These are phyloP conservation scores for Callyntrura sp. DNA, from an alignment of 2,888 invertebrate species.

Conservation along the genomic window DNA sequence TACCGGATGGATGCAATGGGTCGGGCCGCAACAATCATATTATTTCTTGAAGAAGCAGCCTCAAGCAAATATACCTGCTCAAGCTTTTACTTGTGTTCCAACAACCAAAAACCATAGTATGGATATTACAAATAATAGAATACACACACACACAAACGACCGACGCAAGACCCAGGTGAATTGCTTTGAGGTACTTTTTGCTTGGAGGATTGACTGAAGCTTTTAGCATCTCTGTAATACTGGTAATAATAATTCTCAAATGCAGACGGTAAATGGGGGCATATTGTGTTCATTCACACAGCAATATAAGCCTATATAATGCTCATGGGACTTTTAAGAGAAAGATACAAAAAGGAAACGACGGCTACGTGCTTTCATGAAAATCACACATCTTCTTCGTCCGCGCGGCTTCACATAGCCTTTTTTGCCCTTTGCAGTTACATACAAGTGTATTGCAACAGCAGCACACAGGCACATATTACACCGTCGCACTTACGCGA, in stretches of 20 bases:
- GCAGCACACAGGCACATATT: background rate
- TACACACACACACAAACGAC: slow-evolving; percentile 10
- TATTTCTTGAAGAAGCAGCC: slow-evolving; percentile 56
- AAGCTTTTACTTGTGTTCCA: slow-evolving; percentile 58
- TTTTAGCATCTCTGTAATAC: slow-evolving; percentile 74
- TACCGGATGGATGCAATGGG: slow-evolving; percentile 70
- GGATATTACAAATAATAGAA: slow-evolving; percentile 19
- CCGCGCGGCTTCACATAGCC: background rate
- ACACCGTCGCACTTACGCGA: background rate
- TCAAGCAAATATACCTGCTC: slow-evolving; percentile 29
- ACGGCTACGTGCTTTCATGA: slow-evolving; percentile 65
- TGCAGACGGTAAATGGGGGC: slow-evolving; percentile 4
- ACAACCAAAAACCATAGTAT: slow-evolving; percentile 6
- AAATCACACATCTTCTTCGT: slow-evolving; percentile 47
- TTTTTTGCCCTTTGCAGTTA: slow-evolving; percentile 6
- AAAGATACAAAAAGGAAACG: slow-evolving; percentile 58
- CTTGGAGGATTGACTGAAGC: slow-evolving; percentile 63
- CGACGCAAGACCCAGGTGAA: slow-evolving; percentile 72
- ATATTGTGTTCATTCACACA: slow-evolving; percentile 9
- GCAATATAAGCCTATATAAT: slow-evolving; percentile 18
- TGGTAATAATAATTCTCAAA: slow-evolving; percentile 54
- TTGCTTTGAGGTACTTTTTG: slow-evolving; percentile 76
- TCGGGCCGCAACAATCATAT: slow-evolving; percentile 66
- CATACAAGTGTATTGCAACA: background rate
- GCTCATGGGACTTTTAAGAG: slow-evolving; percentile 70